Evolutionary conservation across 2,113 vertebrate species (phyloP).

Genomic region (Glaucidium brasilianum): DNA sequence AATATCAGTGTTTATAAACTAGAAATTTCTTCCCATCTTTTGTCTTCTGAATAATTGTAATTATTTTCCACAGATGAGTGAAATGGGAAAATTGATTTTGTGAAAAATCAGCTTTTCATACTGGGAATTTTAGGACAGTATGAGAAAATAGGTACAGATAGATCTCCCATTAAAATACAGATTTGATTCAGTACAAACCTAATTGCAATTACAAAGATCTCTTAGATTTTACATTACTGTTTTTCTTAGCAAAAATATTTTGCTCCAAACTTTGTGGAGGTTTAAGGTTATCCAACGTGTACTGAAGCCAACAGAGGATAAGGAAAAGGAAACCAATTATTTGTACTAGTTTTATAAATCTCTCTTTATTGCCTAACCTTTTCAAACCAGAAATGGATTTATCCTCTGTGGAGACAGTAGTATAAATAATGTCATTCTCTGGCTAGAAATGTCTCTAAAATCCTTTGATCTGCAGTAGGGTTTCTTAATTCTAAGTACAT

Average conservation of each 20-base stretch:
- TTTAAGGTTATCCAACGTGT: slow-evolving; percentile 21
- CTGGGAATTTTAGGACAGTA: not conserved
- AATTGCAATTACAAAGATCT: not conserved
- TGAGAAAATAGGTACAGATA: not conserved
- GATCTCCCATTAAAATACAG: not conserved
- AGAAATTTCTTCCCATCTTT: not conserved
- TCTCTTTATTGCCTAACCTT: slow-evolving; percentile 57
- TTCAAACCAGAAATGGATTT: slow-evolving; percentile 56
- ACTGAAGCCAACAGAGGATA: slow-evolving; percentile 12
- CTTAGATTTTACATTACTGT: not conserved
- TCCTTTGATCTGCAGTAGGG: slow-evolving; percentile 41
- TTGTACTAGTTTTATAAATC: slow-evolving; percentile 57
- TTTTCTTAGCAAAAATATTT: not conserved
- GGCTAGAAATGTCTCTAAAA: slow-evolving; percentile 26
- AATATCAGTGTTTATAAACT: not conserved
- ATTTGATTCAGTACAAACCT: not conserved
- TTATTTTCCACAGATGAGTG: not conserved
- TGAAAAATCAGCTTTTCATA: not conserved
- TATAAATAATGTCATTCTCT: slow-evolving; percentile 50
- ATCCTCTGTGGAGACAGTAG: slow-evolving; percentile 31
- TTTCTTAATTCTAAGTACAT: slow-evolving; percentile 40
- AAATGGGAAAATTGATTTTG: not conserved
- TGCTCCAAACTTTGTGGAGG: not conserved
- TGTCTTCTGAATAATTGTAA: not conserved
- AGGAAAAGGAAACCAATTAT: slow-evolving; percentile 54